A percentile compares a stretch with the other conserved stretches of the same genome.
These are phyloP conservation scores for Acleris literana DNA, from an alignment of 2,888 invertebrate species.

Conservation along the genomic window DNA sequence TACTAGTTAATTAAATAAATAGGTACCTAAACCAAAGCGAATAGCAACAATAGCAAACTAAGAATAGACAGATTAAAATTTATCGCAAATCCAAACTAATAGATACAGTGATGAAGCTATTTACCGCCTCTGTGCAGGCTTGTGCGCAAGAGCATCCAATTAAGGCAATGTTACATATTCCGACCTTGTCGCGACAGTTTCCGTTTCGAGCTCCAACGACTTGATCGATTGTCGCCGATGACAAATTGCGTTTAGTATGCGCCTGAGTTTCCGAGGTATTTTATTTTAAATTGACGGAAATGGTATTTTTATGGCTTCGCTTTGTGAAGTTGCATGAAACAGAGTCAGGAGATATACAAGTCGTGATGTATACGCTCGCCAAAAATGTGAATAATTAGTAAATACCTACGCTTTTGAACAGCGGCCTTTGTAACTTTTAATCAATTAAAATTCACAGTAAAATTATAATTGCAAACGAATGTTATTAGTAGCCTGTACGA, in stretches of 20 bases:
- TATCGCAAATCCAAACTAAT: slow-evolving; percentile 6
- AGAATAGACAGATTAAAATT: too few species aligned
- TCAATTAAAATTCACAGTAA: too few species aligned
- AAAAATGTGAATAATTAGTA: too few species aligned
- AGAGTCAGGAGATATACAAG: too few species aligned
- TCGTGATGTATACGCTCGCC: too few species aligned
- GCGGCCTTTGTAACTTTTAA: too few species aligned
- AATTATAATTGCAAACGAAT: too few species aligned
- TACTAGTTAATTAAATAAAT: too few species aligned
- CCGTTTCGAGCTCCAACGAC: slow-evolving; percentile 38
- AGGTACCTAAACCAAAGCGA: too few species aligned
- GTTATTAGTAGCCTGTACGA: too few species aligned
- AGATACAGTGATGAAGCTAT: slow-evolving; percentile 19
- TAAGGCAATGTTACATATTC: slow-evolving; percentile 45
- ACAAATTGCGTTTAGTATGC: slow-evolving; percentile 16
- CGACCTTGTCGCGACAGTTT: slow-evolving; percentile 47
- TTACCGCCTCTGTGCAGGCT: slow-evolving; percentile 19
- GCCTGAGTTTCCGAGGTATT: background rate
- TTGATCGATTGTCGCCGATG: slow-evolving; percentile 44
- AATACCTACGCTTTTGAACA: too few species aligned
- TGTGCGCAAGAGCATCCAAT: slow-evolving; percentile 23
- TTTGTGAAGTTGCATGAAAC: background rate
- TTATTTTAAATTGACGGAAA: slow-evolving; percentile 7
- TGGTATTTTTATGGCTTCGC: background rate
- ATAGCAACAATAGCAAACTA: too few species aligned